Percentiles rank a stretch among this genome's conserved stretches.
Conservation (phyloP, 1,140 invertebrate genomes). For the Grapholita molesta region DNA sequence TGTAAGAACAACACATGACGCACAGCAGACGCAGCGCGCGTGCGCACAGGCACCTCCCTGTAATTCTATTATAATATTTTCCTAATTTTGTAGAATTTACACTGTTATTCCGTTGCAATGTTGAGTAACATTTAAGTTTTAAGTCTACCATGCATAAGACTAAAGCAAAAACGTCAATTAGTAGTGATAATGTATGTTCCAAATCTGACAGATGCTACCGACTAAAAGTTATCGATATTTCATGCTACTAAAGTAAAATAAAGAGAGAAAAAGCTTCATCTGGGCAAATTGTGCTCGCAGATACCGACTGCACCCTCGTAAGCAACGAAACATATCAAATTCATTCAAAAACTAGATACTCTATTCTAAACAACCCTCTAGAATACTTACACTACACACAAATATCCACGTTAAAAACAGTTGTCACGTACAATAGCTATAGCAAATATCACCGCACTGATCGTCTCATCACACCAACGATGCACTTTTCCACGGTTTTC, state of each 20-base stretch:
- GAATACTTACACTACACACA: constrained; percentile 56
- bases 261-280: background rate
- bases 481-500: constrained; percentile 68
- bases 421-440: constrained; percentile 36
- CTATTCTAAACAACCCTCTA: constrained; percentile 18
- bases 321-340: background rate
- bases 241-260: background rate
- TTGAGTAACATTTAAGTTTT: background rate
- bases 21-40: constrained; percentile 40
- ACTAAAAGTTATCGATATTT: constrained; percentile 7
- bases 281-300: background rate
- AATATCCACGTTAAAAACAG: constrained; percentile 21
- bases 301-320: background rate
- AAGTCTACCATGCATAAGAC: background rate
- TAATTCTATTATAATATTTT: constrained; percentile 43
- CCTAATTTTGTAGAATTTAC: background rate
- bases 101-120: background rate
- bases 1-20: constrained; percentile 35
- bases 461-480: constrained; percentile 41
- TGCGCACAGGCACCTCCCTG: constrained; percentile 40
- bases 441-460: constrained; percentile 31
- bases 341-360: constrained; percentile 3
- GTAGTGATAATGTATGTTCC: background rate
- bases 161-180: background rate
- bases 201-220: background rate